Evolutionary conservation across 2,113 vertebrate species (phyloP).

Genomic region (Epinephelus fuscoguttatus): DNA sequence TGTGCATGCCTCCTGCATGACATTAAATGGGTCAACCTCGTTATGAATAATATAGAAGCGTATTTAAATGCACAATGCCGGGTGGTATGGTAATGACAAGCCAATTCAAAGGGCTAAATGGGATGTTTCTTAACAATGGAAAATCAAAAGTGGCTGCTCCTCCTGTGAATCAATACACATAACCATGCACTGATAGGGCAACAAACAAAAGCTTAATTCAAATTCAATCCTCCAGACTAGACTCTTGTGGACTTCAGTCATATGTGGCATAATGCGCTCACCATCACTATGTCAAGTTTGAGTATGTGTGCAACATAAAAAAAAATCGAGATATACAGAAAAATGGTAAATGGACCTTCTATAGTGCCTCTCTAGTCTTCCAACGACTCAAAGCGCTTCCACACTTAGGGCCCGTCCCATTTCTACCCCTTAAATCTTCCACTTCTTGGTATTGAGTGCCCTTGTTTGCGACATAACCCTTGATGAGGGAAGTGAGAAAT

Average conservation of each 20-base stretch:
- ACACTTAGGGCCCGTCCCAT: no score
- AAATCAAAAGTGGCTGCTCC: not conserved
- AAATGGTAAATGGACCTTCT: no score
- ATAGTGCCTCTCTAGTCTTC: no score
- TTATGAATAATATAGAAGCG: conserved; percentile 60
- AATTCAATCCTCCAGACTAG: conserved; percentile 5
- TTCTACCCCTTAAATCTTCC: no score
- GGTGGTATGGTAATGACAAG: conserved; percentile 16
- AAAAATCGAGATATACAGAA: no score
- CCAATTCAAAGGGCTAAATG: conserved; percentile 22
- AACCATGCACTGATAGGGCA: not conserved
- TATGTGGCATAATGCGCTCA: no score
- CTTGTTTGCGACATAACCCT: no score
- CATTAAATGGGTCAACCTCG: conserved; percentile 69
- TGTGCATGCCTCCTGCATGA: conserved; percentile 47
- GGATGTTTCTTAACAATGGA: conserved; percentile 16
- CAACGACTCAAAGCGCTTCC: no score
- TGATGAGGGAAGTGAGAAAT: no score
- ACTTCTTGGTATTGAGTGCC: no score
- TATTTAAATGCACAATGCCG: conserved; percentile 43
- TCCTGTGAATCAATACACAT: not conserved
- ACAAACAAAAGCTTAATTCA: conserved; percentile 5
- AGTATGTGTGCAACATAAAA: no score
- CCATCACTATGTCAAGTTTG: no score
- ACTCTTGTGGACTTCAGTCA: not conserved